phyloP scores from a whole-genome alignment of 2,797 vertebrate genomes.

The Mionectes olivaceus region DNA sequence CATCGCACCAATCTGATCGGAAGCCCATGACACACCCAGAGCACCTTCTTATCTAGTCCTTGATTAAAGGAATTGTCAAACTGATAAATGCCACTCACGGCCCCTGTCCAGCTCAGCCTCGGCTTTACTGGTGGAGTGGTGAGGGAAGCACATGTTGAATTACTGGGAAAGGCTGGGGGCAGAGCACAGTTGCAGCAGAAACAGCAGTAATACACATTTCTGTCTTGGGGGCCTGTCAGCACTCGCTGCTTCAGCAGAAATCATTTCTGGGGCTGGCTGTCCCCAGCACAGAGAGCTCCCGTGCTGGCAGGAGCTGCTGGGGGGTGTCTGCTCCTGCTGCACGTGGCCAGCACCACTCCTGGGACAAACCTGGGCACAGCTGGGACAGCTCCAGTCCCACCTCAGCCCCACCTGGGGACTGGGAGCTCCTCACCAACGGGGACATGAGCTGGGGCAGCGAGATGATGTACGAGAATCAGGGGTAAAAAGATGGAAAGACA shows the following conservation, averaged over 20 bases:
- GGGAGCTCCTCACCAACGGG: too few relatives aligned
- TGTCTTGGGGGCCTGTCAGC: not conserved
- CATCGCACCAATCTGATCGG: not conserved
- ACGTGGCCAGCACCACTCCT: too few relatives aligned
- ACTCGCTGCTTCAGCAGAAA: not conserved
- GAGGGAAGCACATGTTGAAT: not conserved
- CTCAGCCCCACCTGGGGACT: too few relatives aligned
- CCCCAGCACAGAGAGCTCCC: too few relatives aligned
- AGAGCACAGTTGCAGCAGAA: not conserved
- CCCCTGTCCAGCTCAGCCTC: not conserved
- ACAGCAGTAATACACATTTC: not conserved
- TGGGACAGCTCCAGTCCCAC: too few relatives aligned
- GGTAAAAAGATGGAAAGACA: not conserved
- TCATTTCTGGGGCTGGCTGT: too few relatives aligned
- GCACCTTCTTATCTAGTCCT: not conserved
- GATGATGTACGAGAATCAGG: not conserved
- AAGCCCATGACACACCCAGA: not conserved
- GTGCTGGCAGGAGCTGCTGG: too few relatives aligned
- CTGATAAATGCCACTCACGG: not conserved
- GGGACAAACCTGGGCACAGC: too few relatives aligned
- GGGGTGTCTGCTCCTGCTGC: too few relatives aligned
- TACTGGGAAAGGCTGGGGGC: not conserved
- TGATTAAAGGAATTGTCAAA: not conserved
- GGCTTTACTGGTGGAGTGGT: not conserved
- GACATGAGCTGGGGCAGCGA: not conserved